Evolutionary conservation across 1,140 invertebrate genomes (phyloP).

Genomic region (Penaeus indicus): DNA sequence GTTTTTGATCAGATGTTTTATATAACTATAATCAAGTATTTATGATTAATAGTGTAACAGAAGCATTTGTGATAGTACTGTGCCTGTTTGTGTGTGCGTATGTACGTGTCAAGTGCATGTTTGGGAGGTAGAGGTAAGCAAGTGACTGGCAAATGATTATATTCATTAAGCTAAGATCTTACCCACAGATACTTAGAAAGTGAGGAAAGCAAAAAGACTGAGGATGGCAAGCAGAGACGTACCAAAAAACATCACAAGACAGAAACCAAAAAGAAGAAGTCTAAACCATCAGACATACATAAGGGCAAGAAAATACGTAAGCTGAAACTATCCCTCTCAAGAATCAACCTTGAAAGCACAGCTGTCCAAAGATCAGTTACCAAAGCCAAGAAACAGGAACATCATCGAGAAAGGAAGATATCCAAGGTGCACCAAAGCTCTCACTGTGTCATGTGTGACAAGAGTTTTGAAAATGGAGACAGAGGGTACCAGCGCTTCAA

Average conservation of each 20-base stretch:
- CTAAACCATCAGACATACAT: no score
- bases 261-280: background rate
- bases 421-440: slow-evolving; percentile 28
- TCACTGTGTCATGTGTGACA: slow-evolving; percentile 53
- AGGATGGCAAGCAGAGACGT: background rate
- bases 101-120: no score
- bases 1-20: no score
- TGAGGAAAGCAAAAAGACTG: background rate
- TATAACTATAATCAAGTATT: no score
- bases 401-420: background rate
- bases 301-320: no score
- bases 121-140: no score
- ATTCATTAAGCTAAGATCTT: background rate
- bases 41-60: no score
- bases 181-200: background rate
- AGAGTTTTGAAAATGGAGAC: slow-evolving; percentile 41
- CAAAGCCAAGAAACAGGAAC: slow-evolving; percentile 34
- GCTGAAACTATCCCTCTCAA: no score
- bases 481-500: slow-evolving; percentile 32
- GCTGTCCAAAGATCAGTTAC: background rate
- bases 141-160: no score
- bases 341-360: background rate
- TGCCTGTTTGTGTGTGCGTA: no score
- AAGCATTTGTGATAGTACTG: no score
- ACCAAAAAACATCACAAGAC: slow-evolving; percentile 20